A percentile compares a stretch with the other conserved stretches of the same genome.
These are phyloP conservation scores for Cataglyphis cursor DNA, from an alignment of 2,888 invertebrate genomes.

Conservation along the genomic window DNA sequence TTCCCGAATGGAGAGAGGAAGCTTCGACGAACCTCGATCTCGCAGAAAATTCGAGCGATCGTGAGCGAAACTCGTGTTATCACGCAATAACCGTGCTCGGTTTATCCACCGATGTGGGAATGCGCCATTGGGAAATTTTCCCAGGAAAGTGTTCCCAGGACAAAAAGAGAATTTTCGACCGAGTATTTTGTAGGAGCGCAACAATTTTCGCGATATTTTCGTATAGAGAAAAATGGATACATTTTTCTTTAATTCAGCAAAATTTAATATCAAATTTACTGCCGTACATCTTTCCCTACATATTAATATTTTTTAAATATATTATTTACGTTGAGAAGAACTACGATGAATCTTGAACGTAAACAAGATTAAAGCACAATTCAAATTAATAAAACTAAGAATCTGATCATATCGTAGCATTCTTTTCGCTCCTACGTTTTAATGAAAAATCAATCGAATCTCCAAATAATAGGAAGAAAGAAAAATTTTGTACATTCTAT, in stretches of 20 bases:
- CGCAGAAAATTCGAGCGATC: slow-evolving; percentile 50
- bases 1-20: neutral
- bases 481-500: neutral
- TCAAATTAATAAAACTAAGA: neutral
- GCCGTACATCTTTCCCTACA: neutral
- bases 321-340: neutral
- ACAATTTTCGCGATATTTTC: slow-evolving; percentile 25
- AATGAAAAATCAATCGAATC: neutral
- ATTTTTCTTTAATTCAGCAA: slow-evolving; percentile 1
- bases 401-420: neutral
- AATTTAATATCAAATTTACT: slow-evolving; percentile 10
- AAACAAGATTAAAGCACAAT: neutral
- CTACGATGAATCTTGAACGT: neutral
- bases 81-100: slow-evolving; percentile 51
- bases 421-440: neutral
- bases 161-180: slow-evolving; percentile 10
- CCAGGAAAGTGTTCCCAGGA: slow-evolving; percentile 43
- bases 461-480: neutral
- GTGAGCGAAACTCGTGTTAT: slow-evolving; percentile 49
- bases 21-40: slow-evolving; percentile 31
- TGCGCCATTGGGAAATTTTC: slow-evolving; percentile 55
- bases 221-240: neutral
- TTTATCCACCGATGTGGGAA: slow-evolving; percentile 45
- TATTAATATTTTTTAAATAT: neutral
- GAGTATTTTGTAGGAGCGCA: neutral